Evolutionary conservation across 2,797 vertebrate genomes (phyloP).

Genomic region (Gymnothorax javanicus): DNA sequence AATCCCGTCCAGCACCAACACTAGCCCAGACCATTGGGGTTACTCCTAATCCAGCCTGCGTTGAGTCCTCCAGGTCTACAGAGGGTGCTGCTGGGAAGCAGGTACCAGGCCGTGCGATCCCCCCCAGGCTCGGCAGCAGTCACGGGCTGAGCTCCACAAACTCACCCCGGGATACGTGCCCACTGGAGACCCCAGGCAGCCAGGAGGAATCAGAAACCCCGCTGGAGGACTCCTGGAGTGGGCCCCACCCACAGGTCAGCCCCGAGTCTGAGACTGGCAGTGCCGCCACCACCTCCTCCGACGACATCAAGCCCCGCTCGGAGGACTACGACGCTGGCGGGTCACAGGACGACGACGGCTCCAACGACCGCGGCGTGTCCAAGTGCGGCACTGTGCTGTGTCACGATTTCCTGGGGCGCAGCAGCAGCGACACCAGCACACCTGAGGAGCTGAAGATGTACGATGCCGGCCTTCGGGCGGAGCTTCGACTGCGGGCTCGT

Average conservation of each 20-base stretch:
- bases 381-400: conserved; percentile 94
- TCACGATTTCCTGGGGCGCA: conserved; percentile 94
- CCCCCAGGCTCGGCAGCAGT: conserved; percentile 37
- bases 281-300: conserved; percentile 91
- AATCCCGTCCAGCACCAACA: conserved; percentile 33
- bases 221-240: conserved; percentile 80
- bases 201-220: conserved; percentile 70
- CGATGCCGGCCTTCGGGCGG: conserved; percentile 87
- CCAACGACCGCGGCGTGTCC: conserved; percentile 87
- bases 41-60: conserved; percentile 27
- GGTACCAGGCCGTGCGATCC: conserved; percentile 25
- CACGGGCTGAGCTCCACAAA: conserved; percentile 42
- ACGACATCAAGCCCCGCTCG: conserved; percentile 96
- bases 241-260: conserved; percentile 82
- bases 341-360: conserved; percentile 95
- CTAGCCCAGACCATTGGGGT: conserved; percentile 35
- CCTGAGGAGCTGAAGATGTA: conserved; percentile 94
- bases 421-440: conserved; percentile 97
- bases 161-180: conserved; percentile 72
- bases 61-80: conserved; percentile 34
- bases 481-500: conserved; percentile 80
- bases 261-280: conserved; percentile 93
- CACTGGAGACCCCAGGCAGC: conserved; percentile 74
- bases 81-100: conserved; percentile 40
- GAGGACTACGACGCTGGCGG: conserved; percentile 98